Percentiles rank a stretch among this genome's conserved stretches.
Conservation (phyloP, 2,113 vertebrate species). For the Heloderma charlesbogerti region DNA sequence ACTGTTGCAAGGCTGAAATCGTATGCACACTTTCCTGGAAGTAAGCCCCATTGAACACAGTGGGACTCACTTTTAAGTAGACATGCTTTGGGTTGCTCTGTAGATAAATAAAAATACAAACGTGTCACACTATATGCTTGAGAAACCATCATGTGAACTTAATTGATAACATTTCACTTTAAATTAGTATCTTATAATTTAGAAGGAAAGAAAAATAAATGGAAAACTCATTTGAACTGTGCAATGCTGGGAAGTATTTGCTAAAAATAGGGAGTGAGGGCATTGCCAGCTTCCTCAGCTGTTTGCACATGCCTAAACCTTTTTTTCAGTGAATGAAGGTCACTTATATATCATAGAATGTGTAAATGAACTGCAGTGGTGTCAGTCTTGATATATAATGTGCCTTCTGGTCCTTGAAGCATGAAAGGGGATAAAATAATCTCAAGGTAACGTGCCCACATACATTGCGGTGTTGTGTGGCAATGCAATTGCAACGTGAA, state of each 20-base stretch:
- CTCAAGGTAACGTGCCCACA: background rate
- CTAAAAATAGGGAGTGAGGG: conserved; percentile 33
- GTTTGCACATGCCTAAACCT: conserved; percentile 28
- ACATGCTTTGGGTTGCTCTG: background rate
- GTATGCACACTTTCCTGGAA: too few species aligned
- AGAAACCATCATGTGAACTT: background rate
- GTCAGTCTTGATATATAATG: background rate
- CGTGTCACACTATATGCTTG: background rate
- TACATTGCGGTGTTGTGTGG: background rate
- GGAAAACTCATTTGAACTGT: background rate
- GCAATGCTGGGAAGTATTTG: background rate
- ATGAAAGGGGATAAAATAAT: background rate
- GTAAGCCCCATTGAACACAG: too few species aligned
- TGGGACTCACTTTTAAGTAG: too few species aligned
- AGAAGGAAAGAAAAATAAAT: background rate
- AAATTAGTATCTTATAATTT: background rate
- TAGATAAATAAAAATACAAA: background rate
- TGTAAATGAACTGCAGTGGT: conserved; percentile 22
- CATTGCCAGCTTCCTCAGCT: conserved; percentile 42
- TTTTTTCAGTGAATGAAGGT: conserved; percentile 21
- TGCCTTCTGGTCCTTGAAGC: background rate
- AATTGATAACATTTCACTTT: background rate
- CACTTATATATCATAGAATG: conserved; percentile 34
- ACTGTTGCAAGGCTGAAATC: too few species aligned
- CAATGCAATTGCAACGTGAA: background rate